A percentile compares a stretch with the other conserved stretches of the same genome.
Evolutionary conservation across 2,888 invertebrate genomes (phyloP).

Genomic region (Macrophya alboannulata): DNA sequence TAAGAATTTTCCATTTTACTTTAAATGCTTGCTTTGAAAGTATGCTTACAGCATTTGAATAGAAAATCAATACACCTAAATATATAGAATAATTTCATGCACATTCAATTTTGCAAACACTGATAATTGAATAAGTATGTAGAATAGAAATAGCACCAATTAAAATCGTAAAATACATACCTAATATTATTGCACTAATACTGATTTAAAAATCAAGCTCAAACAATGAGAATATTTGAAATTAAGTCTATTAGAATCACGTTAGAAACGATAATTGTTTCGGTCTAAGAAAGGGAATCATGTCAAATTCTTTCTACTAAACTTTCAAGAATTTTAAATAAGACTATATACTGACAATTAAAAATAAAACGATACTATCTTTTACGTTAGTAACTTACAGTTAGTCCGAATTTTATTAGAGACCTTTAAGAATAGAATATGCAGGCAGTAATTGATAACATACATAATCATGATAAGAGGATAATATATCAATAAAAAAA

Average conservation of each 20-base stretch:
- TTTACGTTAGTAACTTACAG: not conserved
- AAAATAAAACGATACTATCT: not conserved
- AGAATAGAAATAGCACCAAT: conserved; percentile 1
- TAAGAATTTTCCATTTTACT: not conserved
- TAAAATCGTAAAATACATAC: conserved; percentile 8
- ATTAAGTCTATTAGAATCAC: not conserved
- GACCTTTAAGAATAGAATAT: conserved; percentile 4
- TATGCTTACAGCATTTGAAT: not conserved
- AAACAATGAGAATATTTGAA: not conserved
- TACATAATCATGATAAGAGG: conserved; percentile 1
- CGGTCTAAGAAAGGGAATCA: not conserved
- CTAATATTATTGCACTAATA: not conserved
- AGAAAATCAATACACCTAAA: not conserved
- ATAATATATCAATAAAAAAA: conserved; percentile 48
- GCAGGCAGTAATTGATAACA: not conserved
- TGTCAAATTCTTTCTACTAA: not conserved
- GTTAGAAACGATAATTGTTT: not conserved
- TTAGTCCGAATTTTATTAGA: not conserved
- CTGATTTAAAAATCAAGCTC: not conserved
- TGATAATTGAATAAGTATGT: not conserved
- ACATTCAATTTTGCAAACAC: not conserved
- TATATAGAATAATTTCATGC: not conserved
- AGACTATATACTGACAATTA: not conserved
- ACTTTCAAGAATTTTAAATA: not conserved
- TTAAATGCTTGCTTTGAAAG: not conserved